phyloP scores from a whole-genome alignment of 2,113 vertebrate species.

The Plecotus auritus region DNA sequence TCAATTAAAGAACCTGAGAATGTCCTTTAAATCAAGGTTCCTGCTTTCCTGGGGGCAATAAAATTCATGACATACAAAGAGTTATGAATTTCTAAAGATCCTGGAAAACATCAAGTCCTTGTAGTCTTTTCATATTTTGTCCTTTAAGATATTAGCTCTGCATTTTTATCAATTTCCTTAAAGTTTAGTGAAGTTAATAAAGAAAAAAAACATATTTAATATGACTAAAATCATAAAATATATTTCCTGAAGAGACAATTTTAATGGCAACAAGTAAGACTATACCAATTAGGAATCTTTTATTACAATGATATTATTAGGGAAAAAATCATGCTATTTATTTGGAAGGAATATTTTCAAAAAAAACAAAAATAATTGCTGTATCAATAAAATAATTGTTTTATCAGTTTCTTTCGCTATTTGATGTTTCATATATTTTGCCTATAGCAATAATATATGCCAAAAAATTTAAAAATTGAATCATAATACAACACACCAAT shows the following conservation, averaged over 20 bases:
- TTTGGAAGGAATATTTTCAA: conserved; percentile 23
- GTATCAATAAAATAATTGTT: conserved; percentile 22
- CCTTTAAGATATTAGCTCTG: conserved; percentile 31
- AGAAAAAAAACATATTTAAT: background rate
- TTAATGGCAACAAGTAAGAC: background rate
- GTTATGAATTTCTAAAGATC: conserved; percentile 73
- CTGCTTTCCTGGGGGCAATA: conserved; percentile 64
- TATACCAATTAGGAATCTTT: background rate
- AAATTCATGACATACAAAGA: conserved; percentile 58
- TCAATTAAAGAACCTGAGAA: conserved; percentile 57
- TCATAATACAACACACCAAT: background rate
- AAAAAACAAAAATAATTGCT: conserved; percentile 57
- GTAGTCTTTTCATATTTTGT: conserved; percentile 44
- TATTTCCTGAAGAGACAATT: conserved; percentile 2
- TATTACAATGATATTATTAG: background rate
- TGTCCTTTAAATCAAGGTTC: conserved; percentile 66
- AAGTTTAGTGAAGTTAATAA: conserved; percentile 34
- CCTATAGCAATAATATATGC: conserved; percentile 15
- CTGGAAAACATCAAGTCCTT: conserved; percentile 66
- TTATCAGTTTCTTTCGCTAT: conserved; percentile 41
- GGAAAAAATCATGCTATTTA: background rate
- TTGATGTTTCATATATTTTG: conserved; percentile 32
- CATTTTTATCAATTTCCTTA: conserved; percentile 34
- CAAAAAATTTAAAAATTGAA: background rate
- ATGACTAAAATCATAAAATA: conserved; percentile 33